Evolutionary conservation across 2,113 vertebrate species (phyloP).

Genomic region (Sylvicapra grimmia): DNA sequence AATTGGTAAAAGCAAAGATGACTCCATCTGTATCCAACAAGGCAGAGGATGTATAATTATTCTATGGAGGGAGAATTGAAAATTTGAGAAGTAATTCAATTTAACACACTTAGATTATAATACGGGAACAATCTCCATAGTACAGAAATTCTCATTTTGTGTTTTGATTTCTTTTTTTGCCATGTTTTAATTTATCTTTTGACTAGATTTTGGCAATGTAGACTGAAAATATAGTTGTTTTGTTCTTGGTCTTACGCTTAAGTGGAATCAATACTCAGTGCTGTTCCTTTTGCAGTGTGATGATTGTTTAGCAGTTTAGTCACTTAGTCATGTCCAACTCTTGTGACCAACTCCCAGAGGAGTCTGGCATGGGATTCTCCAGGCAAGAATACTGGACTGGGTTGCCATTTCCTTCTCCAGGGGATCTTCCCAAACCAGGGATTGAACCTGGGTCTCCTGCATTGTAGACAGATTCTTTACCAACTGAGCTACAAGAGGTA

Average conservation of each 20-base stretch:
- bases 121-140: neutral
- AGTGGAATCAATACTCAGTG: neutral
- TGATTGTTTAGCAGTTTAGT: neutral
- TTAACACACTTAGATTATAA: neutral
- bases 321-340: neutral
- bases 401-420: neutral
- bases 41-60: neutral
- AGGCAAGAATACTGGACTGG: neutral
- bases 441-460: neutral
- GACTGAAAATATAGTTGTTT: neutral
- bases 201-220: neutral
- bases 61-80: neutral
- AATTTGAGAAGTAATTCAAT: neutral
- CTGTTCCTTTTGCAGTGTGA: neutral
- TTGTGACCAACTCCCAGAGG: neutral
- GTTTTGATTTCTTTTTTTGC: neutral
- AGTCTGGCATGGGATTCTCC: neutral
- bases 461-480: neutral
- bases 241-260: neutral
- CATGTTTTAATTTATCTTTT: neutral
- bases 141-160: neutral
- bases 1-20: neutral
- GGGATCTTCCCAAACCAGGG: neutral
- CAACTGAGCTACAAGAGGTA: neutral
- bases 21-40: neutral